Evolutionary conservation across 2,888 invertebrate species (phyloP), one percentile per base, ranked within the genome.

Genomic region (Cheilosia scutellata): DNA sequence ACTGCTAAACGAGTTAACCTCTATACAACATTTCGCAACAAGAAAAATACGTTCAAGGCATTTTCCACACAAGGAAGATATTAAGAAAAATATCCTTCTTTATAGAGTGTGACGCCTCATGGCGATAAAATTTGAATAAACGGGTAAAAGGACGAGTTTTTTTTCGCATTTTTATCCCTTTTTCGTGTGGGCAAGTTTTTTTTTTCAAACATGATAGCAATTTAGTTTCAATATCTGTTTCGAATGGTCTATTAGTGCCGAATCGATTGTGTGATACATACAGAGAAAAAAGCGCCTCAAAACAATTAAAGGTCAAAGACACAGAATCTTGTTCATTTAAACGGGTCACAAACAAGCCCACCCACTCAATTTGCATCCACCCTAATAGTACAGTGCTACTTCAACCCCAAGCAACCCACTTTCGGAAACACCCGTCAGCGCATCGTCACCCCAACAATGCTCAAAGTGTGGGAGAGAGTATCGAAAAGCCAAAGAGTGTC

Each of bases 401-500:
- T 83, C 74, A 78, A 83, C 83, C 83, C 77, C 68, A 76, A 79
- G 74, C 83, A 79, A 78, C 70, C 75, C 71, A 70, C 74, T 79
- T 77, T 57, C 6, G 49, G 57, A 71, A 82, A 72, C 74, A 77
- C 82, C 84, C 72, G 72, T 72, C 78, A 78, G 66, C 70, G 63
- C 70, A 82, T 72, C 82, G 27, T 78, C 82, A 68, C 74, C 82
- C 77, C 44, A 68, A 66, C 75, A 65, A 82, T 70, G 40, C 65
- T 25, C 29, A 72, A 68, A 57, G 74, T 63, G 44, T 62, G 83
- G 63, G 31, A 74, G 70, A n/a, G 82, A 57, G 76, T 72, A 80
- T 76, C 55, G 87, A 72, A 79, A 78, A 77, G 57, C 65, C 74
- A 78, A 80, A 88, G 88, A 88, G 88, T 88, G 88, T 89, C 88